phyloP scores from a whole-genome alignment of 2,797 vertebrate genomes.

The Fistularia tabacaria region DNA sequence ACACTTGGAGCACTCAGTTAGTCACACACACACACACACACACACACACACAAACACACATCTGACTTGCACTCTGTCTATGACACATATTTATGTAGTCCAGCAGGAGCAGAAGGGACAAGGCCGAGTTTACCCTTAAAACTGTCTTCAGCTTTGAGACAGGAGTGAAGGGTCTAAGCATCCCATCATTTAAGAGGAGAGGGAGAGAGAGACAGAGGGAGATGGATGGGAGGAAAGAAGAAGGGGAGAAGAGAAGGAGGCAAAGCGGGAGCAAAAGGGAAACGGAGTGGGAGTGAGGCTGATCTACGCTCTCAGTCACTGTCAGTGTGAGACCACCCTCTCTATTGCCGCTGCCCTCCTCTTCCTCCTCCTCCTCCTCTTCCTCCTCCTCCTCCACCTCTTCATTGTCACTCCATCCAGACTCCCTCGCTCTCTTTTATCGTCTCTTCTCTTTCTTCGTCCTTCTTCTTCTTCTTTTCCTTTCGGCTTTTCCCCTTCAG shows the following conservation, averaged over 20 bases:
- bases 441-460: conserved; percentile 22
- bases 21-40: no score
- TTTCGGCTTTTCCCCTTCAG: no score
- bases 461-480: not conserved
- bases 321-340: conserved; percentile 56
- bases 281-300: conserved; percentile 41
- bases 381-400: conserved; percentile 15
- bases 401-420: conserved; percentile 23
- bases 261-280: conserved; percentile 21
- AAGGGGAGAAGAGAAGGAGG: conserved; percentile 5
- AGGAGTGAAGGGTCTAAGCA: no score
- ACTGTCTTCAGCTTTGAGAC: not conserved
- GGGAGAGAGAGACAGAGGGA: not conserved
- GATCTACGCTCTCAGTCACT: conserved; percentile 41
- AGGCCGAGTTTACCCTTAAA: conserved; percentile 8
- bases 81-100: no score
- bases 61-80: no score
- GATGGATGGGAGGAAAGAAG: not conserved
- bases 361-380: conserved; percentile 6
- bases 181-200: no score
- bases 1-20: no score
- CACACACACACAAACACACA: no score
- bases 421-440: conserved; percentile 23
- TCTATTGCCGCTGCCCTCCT: conserved; percentile 16
- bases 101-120: no score